Percentiles rank a stretch among this genome's conserved stretches.
Evolutionary conservation across 2,888 invertebrate genomes (phyloP).

Genomic region (Octonoba sinensis): DNA sequence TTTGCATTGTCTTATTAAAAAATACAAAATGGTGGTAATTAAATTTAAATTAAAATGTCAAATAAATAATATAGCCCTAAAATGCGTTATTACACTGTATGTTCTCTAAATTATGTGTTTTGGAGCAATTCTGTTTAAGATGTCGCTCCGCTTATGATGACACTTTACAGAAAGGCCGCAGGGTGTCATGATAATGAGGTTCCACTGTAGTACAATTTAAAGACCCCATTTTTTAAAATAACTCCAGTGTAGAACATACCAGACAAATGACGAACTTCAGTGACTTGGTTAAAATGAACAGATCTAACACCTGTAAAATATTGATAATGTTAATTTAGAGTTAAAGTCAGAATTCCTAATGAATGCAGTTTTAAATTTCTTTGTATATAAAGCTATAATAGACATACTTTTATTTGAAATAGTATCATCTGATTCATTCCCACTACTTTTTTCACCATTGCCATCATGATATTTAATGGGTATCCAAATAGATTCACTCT

Average conservation of each 20-base stretch:
- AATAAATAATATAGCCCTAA: too few relatives aligned
- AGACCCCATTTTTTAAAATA: too few relatives aligned
- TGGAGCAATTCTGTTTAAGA: too few relatives aligned
- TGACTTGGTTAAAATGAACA: slow-evolving; percentile 90
- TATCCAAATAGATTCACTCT: slow-evolving; percentile 93
- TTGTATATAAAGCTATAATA: background rate
- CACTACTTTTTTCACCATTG: slow-evolving; percentile 77
- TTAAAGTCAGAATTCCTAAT: background rate
- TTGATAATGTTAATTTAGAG: background rate
- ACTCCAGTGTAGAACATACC: slow-evolving; percentile 67
- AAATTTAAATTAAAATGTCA: too few relatives aligned
- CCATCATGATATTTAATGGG: slow-evolving; percentile 85
- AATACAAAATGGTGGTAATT: too few relatives aligned
- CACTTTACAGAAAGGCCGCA: too few relatives aligned
- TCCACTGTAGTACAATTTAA: background rate
- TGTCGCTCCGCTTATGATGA: too few relatives aligned
- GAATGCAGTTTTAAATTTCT: too few relatives aligned
- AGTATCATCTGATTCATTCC: slow-evolving; percentile 87
- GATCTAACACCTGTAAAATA: slow-evolving; percentile 75
- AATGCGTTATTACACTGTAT: too few relatives aligned
- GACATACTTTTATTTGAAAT: slow-evolving; percentile 72
- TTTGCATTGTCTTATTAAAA: too few relatives aligned
- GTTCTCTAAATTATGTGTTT: too few relatives aligned
- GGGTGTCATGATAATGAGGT: background rate
- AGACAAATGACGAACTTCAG: slow-evolving; percentile 73